Percentiles rank a stretch among this genome's conserved stretches.
Evolutionary conservation across 2,797 vertebrate species (phyloP).

Genomic region (Parauchenoglanis ngamensis): DNA sequence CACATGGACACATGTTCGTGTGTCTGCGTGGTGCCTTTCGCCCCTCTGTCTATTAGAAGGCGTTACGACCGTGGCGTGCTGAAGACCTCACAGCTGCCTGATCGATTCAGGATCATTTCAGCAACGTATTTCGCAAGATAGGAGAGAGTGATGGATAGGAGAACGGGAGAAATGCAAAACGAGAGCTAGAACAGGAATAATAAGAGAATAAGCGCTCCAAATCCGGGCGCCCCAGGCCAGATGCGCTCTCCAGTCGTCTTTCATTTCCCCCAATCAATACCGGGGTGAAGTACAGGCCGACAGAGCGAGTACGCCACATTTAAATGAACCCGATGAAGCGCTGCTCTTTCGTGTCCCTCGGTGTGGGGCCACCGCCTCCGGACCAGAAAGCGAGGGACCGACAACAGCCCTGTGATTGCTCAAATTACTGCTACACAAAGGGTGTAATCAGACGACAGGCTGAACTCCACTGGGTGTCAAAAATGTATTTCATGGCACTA

Average conservation of each 20-base stretch:
- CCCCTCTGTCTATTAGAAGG: slow-evolving; percentile 62
- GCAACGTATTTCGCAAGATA: slow-evolving; percentile 62
- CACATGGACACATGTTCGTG: neutral
- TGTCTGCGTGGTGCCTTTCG: slow-evolving; percentile 2
- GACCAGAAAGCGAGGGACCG: slow-evolving; percentile 8
- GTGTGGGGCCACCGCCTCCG: slow-evolving; percentile 33
- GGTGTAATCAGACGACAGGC: slow-evolving; percentile 30
- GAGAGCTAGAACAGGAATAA: slow-evolving; percentile 24
- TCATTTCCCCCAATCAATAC: slow-evolving; percentile 65
- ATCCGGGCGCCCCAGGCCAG: slow-evolving; percentile 27
- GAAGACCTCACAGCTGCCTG: slow-evolving; percentile 59
- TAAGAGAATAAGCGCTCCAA: neutral
- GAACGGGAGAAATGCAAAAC: neutral
- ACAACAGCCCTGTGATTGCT: slow-evolving; percentile 18
- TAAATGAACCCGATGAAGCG: slow-evolving; percentile 65
- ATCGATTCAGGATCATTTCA: slow-evolving; percentile 69
- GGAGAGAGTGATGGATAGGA: slow-evolving; percentile 2
- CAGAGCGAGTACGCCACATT: slow-evolving; percentile 70
- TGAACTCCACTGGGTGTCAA: neutral
- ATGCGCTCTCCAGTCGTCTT: slow-evolving; percentile 55
- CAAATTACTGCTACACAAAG: slow-evolving; percentile 40
- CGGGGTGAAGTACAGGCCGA: slow-evolving; percentile 65
- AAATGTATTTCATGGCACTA: neutral
- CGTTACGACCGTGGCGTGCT: slow-evolving; percentile 62
- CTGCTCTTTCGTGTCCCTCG: slow-evolving; percentile 29